Conservation (phyloP, 2,888 invertebrate species). For the Sinohyriopsis cumingii region DNA sequence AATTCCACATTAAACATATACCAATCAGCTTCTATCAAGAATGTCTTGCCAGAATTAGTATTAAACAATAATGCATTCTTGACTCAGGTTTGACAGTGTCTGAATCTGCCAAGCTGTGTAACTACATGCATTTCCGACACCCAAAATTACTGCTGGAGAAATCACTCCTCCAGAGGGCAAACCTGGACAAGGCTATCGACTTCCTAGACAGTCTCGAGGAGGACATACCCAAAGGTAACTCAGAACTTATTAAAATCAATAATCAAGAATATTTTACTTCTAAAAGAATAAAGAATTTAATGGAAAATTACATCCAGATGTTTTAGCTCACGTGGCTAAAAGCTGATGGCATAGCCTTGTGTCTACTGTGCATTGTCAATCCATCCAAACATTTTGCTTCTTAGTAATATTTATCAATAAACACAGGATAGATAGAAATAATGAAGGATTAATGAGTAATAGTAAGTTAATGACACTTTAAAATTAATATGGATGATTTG, state of each 20-base stretch:
- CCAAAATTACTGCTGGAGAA: constrained; percentile 76
- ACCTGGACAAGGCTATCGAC: constrained; percentile 89
- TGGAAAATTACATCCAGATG: background rate
- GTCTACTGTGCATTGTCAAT: too few relatives aligned
- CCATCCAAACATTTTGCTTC: too few relatives aligned
- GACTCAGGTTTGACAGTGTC: constrained; percentile 69
- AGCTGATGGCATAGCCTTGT: too few relatives aligned
- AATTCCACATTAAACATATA: too few relatives aligned
- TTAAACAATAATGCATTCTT: too few relatives aligned
- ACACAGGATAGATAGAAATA: too few relatives aligned
- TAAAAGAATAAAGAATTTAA: background rate
- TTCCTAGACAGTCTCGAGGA: constrained; percentile 88
- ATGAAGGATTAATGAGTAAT: too few relatives aligned
- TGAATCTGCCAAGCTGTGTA: constrained; percentile 82
- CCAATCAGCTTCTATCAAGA: too few relatives aligned
- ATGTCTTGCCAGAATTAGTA: too few relatives aligned
- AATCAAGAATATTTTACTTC: background rate
- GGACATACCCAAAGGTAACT: constrained; percentile 82
- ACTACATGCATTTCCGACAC: constrained; percentile 84
- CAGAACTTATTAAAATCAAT: background rate
- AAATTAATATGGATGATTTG: too few relatives aligned
- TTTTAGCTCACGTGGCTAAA: background rate
- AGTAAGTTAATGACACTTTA: too few relatives aligned
- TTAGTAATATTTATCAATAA: too few relatives aligned
- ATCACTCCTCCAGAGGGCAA: constrained; percentile 84